Conservation (phyloP, 2,888 invertebrate genomes). For the Ryuthela nishihirai region DNA sequence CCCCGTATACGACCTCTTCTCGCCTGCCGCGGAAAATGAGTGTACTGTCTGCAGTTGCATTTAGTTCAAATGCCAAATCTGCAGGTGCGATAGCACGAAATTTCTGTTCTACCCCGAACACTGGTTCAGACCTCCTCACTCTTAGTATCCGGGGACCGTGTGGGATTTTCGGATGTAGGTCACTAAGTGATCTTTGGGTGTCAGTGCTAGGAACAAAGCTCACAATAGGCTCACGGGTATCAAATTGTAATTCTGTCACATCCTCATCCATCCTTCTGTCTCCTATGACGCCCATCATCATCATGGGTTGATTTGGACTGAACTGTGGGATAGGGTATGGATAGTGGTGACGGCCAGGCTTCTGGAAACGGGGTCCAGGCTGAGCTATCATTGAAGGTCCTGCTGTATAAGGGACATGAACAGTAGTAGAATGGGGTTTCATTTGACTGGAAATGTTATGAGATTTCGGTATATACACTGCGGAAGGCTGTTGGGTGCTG, state of each 20-base stretch:
- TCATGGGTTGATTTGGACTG: constrained; percentile 14
- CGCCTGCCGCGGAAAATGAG: constrained; percentile 8
- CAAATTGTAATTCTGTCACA: constrained; percentile 1
- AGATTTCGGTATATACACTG: too few relatives aligned
- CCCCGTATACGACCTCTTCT: constrained; percentile 30
- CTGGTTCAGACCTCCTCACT: constrained; percentile 21
- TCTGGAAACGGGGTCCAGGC: too few relatives aligned
- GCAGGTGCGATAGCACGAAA: constrained; percentile 27
- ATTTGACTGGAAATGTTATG: too few relatives aligned
- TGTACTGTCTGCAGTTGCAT: constrained; percentile 10
- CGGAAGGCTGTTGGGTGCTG: too few relatives aligned
- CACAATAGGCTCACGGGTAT: constrained; percentile 4
- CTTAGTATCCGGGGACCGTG: constrained; percentile 16
- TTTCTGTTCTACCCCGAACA: constrained; percentile 25
- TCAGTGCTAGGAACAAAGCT: constrained; percentile 20
- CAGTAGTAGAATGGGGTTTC: too few relatives aligned
- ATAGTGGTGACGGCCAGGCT: constrained; percentile 2
- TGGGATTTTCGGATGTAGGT: neutral
- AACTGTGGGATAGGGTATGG: constrained; percentile 33
- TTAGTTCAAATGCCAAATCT: constrained; percentile 29
- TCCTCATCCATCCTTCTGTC: constrained; percentile 22
- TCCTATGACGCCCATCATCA: constrained; percentile 25
- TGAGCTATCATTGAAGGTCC: too few relatives aligned
- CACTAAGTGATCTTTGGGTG: too few relatives aligned
- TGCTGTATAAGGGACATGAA: too few relatives aligned